These are phyloP conservation scores for Perodicticus potto DNA, from an alignment of 2,797 vertebrate species.

Conservation along the genomic window DNA sequence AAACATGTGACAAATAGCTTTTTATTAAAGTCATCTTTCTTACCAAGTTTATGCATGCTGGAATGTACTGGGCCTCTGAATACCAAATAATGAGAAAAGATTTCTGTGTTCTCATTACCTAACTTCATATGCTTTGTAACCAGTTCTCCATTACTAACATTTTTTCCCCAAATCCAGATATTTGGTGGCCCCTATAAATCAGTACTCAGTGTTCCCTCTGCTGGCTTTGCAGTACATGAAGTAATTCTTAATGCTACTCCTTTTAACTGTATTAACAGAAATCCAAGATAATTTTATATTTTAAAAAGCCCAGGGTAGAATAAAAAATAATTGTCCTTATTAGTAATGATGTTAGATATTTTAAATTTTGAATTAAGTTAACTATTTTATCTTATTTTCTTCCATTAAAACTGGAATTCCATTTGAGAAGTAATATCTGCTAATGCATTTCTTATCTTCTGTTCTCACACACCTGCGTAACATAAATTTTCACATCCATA, in stretches of 20 bases:
- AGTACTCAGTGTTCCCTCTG: conserved; percentile 71
- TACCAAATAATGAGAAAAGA: conserved; percentile 52
- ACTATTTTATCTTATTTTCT: conserved; percentile 67
- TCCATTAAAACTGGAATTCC: conserved; percentile 62
- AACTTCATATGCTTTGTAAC: conserved; percentile 43
- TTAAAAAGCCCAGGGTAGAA: conserved; percentile 8
- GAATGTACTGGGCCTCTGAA: conserved; percentile 36
- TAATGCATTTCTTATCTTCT: conserved; percentile 47
- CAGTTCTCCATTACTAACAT: not conserved
- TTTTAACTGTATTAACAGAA: conserved; percentile 57
- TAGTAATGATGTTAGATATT: conserved; percentile 28
- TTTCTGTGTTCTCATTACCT: conserved; percentile 49
- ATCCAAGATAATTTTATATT: conserved; percentile 57
- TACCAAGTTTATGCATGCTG: not conserved
- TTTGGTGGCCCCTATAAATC: conserved; percentile 71
- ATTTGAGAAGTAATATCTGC: conserved; percentile 21
- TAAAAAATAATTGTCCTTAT: conserved; percentile 45
- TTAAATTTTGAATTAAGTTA: conserved; percentile 66
- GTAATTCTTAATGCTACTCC: conserved; percentile 30
- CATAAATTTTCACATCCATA: conserved; percentile 35
- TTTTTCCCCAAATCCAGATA: conserved; percentile 9
- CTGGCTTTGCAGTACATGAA: conserved; percentile 68
- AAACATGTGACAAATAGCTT: conserved; percentile 33
- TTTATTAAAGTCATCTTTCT: conserved; percentile 55
- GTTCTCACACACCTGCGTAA: conserved; percentile 39